phyloP scores from a whole-genome alignment of 2,797 vertebrate genomes.

The Cirrhinus mrigala region DNA sequence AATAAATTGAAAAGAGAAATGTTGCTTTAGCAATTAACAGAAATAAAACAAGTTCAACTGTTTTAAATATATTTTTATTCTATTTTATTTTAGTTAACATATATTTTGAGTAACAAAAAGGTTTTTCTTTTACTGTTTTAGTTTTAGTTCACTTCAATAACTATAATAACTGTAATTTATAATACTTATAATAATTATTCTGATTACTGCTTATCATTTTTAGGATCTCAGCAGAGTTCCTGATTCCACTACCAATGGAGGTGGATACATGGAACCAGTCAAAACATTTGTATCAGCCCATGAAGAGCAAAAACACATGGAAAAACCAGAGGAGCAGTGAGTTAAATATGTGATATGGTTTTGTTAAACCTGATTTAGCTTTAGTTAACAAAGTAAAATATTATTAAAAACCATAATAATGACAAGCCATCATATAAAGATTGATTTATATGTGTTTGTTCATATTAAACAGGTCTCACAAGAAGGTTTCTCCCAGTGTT shows the following conservation, averaged over 20 bases:
- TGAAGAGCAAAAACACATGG: conserved; percentile 47
- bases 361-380: neutral
- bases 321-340: conserved; percentile 65
- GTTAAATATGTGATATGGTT: conserved; percentile 36
- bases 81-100: neutral
- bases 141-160: neutral
- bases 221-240: conserved; percentile 53
- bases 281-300: conserved; percentile 23
- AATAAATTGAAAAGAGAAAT: neutral
- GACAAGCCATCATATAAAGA: neutral
- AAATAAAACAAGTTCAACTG: neutral
- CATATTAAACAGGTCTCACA: conserved; percentile 58
- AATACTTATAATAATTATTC: too few relatives aligned
- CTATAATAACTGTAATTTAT: neutral
- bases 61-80: neutral
- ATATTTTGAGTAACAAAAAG: neutral
- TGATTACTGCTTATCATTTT: neutral
- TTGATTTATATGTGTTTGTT: conserved; percentile 21
- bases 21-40: neutral
- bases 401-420: neutral
- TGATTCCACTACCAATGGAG: conserved; percentile 9
- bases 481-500: conserved; percentile 37
- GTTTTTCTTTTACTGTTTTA: neutral
- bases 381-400: neutral
- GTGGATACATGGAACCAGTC: conserved; percentile 47